Conservation (phyloP, 2,113 vertebrate species). For the Apteryx mantelli region DNA sequence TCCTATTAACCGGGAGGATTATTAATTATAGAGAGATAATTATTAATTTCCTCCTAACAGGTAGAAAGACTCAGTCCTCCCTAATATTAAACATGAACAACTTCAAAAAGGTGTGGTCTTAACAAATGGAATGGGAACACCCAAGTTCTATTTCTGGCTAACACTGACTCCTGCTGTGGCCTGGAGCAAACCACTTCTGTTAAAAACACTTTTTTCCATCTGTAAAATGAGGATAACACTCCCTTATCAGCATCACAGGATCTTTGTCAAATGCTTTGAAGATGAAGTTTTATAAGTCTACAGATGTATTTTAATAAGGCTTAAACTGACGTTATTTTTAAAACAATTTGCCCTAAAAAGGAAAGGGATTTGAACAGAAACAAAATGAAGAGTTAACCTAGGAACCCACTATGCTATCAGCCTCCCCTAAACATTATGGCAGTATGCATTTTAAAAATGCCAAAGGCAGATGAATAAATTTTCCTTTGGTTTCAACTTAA, state of each 20-base stretch:
- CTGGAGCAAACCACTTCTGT: conserved; percentile 64
- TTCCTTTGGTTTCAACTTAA: neutral
- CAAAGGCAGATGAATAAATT: neutral
- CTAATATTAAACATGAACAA: conserved; percentile 33
- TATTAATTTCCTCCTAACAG: conserved; percentile 52
- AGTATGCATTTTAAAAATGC: neutral
- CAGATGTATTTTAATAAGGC: conserved; percentile 56
- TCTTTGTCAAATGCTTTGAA: conserved; percentile 69
- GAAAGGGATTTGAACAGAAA: conserved; percentile 1
- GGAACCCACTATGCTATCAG: neutral
- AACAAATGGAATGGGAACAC: conserved; percentile 63
- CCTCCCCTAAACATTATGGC: neutral
- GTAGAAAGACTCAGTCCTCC: conserved; percentile 31
- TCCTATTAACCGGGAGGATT: conserved; percentile 22
- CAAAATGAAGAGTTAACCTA: neutral
- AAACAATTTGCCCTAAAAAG: conserved; percentile 39
- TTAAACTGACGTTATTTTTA: conserved; percentile 37
- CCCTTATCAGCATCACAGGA: conserved; percentile 61
- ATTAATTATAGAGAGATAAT: conserved; percentile 44
- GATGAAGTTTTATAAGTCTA: conserved; percentile 62
- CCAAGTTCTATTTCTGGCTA: conserved; percentile 67
- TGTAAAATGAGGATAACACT: conserved; percentile 66
- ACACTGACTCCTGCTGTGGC: conserved; percentile 65
- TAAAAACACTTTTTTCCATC: conserved; percentile 62
- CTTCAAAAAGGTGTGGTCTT: conserved; percentile 64